Percentiles rank a stretch among this genome's conserved stretches.
Evolutionary conservation across 2,888 invertebrate species (phyloP).

Genomic region (Lycocerus yunnanus): DNA sequence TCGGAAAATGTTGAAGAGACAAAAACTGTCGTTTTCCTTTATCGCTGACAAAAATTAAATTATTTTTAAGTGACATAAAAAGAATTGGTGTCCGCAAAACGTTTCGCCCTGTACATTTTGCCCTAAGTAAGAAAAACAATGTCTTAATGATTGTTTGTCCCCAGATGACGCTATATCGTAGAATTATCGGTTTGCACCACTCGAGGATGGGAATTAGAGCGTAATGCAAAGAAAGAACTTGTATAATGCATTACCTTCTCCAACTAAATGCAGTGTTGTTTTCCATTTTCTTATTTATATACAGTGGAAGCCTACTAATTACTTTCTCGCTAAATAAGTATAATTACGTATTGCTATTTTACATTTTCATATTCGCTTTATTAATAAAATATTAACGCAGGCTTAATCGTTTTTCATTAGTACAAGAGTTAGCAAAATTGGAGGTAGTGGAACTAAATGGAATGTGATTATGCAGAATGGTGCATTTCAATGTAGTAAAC

Average conservation of each 20-base stretch:
- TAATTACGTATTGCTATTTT: neutral
- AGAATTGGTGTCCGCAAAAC: neutral
- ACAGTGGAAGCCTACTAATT: neutral
- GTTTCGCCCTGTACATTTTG: neutral
- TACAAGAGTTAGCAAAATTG: neutral
- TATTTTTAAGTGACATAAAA: neutral
- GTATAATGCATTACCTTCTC: neutral
- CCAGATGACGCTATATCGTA: neutral
- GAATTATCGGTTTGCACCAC: neutral
- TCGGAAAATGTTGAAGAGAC: neutral
- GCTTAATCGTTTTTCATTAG: neutral
- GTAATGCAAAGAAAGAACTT: neutral
- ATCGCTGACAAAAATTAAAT: neutral
- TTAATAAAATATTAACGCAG: neutral
- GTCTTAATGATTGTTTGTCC: neutral
- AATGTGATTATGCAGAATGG: neutral
- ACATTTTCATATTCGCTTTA: neutral
- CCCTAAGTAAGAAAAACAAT: neutral
- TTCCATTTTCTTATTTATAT: neutral
- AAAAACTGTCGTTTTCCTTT: neutral
- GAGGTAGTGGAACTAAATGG: neutral
- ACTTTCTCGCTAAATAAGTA: neutral
- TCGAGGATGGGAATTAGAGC: neutral
- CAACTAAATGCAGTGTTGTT: neutral
- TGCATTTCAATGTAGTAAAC: neutral